Evolutionary conservation across 2,888 invertebrate genomes (phyloP), one percentile per base, ranked within the genome.

Genomic region (Caenorhabditis zanzibari): DNA sequence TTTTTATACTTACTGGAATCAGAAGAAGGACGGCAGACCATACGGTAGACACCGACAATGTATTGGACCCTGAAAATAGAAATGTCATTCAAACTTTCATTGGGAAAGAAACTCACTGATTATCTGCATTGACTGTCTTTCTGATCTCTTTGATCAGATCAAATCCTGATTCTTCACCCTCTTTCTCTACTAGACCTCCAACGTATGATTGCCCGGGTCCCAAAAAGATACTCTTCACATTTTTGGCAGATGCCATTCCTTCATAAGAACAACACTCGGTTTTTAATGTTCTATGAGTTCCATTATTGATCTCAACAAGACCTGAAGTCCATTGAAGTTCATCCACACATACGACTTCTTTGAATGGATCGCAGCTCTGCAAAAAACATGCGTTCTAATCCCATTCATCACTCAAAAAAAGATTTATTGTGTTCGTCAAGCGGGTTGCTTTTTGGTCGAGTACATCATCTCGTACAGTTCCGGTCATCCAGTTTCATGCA

Each of bases 91-190:
- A 7, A 32, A 38, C 38, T 12, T 32, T 7, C 4, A 32, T 32
- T 32, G 32, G 32, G 32, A 38, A 41, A 41, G 9, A 12, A 24
- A 14, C 71, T 61, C 41, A 87, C 87, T 79, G 69, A 64, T 90
- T 89, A 22, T 87, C 83, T 32, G 87, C 83, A 10, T 85, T 86
- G 26, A 90, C 88, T 54, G 89, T 91, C 69, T 90, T 91, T 54
- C 88, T 77, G 22, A 91, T 85, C 72, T 91, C 91, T 69, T 91
- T 91, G 66, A 91, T 84, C n/a, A 91, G 64, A 83, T 91, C 91
- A 68, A 90, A 91, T 9, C 88, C 90, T 0, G 75, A 81, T 16
- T 77, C 58, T 63, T 76, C 72, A 1, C 82, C 85, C 7, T 85
- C 80, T 41, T 86, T 87, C 38, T 82, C 75, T 6, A 85, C 82